phyloP scores from a whole-genome alignment of 2,797 vertebrate species.

The Tokudaia muenninki region DNA sequence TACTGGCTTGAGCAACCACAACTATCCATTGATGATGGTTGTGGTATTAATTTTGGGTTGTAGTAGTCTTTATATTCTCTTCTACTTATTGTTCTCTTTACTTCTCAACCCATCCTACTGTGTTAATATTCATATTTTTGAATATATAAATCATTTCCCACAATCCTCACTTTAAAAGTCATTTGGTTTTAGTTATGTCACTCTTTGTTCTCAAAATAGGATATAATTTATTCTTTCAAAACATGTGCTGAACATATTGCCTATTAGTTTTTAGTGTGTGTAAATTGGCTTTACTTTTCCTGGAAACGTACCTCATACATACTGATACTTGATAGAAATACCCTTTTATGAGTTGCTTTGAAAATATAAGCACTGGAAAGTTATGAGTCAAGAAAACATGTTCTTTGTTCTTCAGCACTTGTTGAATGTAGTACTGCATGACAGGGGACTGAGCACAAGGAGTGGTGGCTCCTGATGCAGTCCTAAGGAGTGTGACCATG shows the following conservation, averaged over 20 bases:
- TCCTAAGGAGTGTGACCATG: neutral
- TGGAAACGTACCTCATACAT: neutral
- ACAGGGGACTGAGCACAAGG: neutral
- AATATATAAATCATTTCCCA: neutral
- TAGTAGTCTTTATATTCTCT: neutral
- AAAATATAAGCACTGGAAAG: neutral
- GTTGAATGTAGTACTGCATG: neutral
- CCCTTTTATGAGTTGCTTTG: neutral
- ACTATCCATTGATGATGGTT: neutral
- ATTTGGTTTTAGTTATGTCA: neutral
- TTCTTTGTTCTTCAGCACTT: neutral
- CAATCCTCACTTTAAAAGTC: neutral
- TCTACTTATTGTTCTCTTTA: neutral
- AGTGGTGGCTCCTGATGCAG: neutral
- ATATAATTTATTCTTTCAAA: neutral
- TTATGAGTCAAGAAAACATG: neutral
- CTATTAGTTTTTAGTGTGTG: neutral
- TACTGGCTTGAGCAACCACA: neutral
- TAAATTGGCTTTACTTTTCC: neutral
- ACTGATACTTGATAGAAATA: neutral
- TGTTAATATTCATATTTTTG: constrained; percentile 13
- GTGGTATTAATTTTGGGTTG: neutral
- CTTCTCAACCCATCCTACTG: neutral
- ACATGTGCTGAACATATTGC: neutral
- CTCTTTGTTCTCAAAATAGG: neutral